Conservation (phyloP, 2,888 invertebrate genomes). For the Ectropis crepuscularia region DNA sequence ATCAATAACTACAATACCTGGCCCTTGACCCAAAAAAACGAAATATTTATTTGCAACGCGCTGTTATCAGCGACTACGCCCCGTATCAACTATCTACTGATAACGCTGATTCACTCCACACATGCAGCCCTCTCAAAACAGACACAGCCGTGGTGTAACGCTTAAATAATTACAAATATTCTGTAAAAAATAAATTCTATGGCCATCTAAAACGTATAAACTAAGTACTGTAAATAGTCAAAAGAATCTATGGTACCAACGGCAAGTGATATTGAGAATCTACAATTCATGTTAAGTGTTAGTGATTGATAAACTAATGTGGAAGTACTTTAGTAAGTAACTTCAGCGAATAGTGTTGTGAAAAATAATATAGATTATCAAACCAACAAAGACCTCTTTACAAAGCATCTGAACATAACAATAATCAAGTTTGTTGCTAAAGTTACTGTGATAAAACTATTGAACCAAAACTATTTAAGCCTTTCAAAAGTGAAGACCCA, state of each 20-base stretch:
- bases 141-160: slow-evolving; percentile 1
- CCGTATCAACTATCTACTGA: slow-evolving; percentile 64
- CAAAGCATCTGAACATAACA: no score
- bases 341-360: no score
- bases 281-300: no score
- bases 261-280: no score
- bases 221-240: no score
- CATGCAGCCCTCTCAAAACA: not conserved
- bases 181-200: not conserved
- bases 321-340: no score
- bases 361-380: no score
- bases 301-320: no score
- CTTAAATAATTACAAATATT: not conserved
- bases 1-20: slow-evolving; percentile 19
- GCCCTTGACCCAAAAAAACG: slow-evolving; percentile 61
- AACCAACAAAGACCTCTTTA: no score
- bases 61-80: slow-evolving; percentile 61
- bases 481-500: not conserved
- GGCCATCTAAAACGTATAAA: no score
- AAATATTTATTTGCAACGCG: slow-evolving; percentile 46
- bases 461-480: not conserved
- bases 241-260: no score
- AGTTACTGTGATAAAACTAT: not conserved
- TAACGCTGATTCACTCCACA: slow-evolving; percentile 54
- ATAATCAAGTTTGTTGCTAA: not conserved